Evolutionary conservation across 2,888 invertebrate genomes (phyloP).

Genomic region (Amphipoea lucens): DNA sequence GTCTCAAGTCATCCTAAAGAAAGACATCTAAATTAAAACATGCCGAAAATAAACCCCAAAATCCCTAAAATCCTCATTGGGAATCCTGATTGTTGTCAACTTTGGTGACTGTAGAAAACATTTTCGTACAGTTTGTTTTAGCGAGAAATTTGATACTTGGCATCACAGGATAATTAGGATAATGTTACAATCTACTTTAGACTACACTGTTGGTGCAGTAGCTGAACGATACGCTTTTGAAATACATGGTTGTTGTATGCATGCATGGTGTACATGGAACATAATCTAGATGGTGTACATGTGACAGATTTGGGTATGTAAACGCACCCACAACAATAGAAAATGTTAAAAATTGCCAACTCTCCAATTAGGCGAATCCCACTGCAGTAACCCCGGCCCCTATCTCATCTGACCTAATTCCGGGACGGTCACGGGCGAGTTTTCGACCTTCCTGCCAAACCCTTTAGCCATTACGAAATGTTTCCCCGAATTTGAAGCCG

Average conservation of each 20-base stretch:
- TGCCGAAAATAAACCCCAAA: neutral
- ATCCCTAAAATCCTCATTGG: neutral
- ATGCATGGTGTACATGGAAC: too few relatives aligned
- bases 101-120: neutral
- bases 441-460: slow-evolving; percentile 39
- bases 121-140: neutral
- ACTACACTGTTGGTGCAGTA: neutral
- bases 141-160: neutral
- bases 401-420: slow-evolving; percentile 52
- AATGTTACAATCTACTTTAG: neutral
- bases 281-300: neutral
- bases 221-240: neutral
- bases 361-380: slow-evolving; percentile 7
- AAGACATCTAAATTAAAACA: neutral
- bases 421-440: slow-evolving; percentile 46
- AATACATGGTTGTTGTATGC: neutral
- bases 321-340: slow-evolving; percentile 4
- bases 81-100: neutral
- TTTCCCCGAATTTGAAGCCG: slow-evolving; percentile 29
- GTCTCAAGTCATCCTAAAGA: neutral
- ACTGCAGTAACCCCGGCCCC: slow-evolving; percentile 39
- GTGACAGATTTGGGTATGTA: neutral
- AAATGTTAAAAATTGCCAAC: slow-evolving; percentile 7
- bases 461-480: slow-evolving; percentile 23
- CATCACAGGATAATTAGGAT: neutral